Conservation (phyloP, 1,140 invertebrate species). For the Macrobrachium rosenbergii region DNA sequence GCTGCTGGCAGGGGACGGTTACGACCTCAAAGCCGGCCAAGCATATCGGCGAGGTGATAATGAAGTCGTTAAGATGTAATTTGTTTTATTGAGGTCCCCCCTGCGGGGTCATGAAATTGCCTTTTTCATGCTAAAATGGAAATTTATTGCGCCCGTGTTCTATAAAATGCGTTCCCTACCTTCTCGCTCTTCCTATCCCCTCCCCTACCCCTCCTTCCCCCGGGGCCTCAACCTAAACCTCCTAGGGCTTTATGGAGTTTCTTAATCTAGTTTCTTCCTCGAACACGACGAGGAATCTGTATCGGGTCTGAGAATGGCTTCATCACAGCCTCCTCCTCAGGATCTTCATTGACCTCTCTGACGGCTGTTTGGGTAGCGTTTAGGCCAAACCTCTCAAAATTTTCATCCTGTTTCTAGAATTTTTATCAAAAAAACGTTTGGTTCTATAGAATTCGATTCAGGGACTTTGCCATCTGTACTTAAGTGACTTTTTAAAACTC, state of each 20-base stretch:
- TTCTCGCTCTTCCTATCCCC: neutral
- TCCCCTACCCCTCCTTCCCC: neutral
- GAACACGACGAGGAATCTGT: too few relatives aligned
- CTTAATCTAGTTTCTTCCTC: too few relatives aligned
- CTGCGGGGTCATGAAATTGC: constrained; percentile 37
- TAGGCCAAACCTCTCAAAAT: too few relatives aligned
- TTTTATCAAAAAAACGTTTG: too few relatives aligned
- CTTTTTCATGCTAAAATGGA: constrained; percentile 41
- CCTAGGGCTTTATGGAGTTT: neutral
- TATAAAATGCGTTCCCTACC: neutral
- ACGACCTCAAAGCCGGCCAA: neutral
- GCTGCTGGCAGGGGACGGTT: too few relatives aligned
- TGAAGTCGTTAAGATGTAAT: constrained; percentile 38
- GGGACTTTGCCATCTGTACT: too few relatives aligned
- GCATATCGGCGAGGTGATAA: constrained; percentile 15
- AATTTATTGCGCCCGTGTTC: constrained; percentile 4
- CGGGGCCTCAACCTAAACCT: neutral
- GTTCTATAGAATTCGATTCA: too few relatives aligned
- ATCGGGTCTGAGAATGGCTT: neutral
- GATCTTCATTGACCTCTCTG: neutral
- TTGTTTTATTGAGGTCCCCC: constrained; percentile 33
- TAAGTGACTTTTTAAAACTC: too few relatives aligned
- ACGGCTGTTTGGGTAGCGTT: neutral
- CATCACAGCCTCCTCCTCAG: too few relatives aligned
- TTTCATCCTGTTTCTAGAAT: too few relatives aligned